phyloP scores from a whole-genome alignment of 1,140 invertebrate species.

The Drosophila kohkoa region DNA sequence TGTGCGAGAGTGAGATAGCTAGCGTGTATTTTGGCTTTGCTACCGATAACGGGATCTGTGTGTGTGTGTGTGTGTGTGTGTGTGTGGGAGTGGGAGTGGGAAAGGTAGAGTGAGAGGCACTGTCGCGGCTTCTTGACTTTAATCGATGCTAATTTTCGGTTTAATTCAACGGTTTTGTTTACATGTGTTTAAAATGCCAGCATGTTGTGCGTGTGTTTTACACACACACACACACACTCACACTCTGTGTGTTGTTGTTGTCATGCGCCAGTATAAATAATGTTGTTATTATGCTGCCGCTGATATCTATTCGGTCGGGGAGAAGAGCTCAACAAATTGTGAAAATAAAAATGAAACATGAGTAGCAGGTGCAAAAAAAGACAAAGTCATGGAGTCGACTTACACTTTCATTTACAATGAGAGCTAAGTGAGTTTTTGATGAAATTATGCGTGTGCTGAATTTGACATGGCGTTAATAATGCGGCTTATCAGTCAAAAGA shows the following conservation, averaged over 20 bases:
- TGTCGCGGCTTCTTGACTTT: slow-evolving; percentile 69
- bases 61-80: too few relatives aligned
- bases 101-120: not conserved
- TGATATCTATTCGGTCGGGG: slow-evolving; percentile 54
- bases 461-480: slow-evolving; percentile 71
- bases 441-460: slow-evolving; percentile 68
- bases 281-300: slow-evolving; percentile 69
- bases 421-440: slow-evolving; percentile 60
- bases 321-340: slow-evolving; percentile 1
- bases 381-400: slow-evolving; percentile 16
- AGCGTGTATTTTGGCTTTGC: slow-evolving; percentile 49
- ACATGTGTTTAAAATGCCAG: slow-evolving; percentile 75
- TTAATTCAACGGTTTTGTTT: slow-evolving; percentile 83
- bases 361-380: slow-evolving; percentile 69
- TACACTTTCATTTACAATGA: not conserved
- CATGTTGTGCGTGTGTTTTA: slow-evolving; percentile 23
- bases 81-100: too few relatives aligned
- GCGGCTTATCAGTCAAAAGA: slow-evolving; percentile 67
- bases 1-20: slow-evolving; percentile 17
- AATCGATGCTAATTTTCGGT: slow-evolving; percentile 82
- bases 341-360: slow-evolving; percentile 54
- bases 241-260: slow-evolving; percentile 22
- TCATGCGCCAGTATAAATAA: slow-evolving; percentile 64
- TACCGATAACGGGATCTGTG: slow-evolving; percentile 54
- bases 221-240: too few relatives aligned